These are phyloP conservation scores for Polietes domitor DNA, from an alignment of 2,888 invertebrate genomes.

Conservation along the genomic window DNA sequence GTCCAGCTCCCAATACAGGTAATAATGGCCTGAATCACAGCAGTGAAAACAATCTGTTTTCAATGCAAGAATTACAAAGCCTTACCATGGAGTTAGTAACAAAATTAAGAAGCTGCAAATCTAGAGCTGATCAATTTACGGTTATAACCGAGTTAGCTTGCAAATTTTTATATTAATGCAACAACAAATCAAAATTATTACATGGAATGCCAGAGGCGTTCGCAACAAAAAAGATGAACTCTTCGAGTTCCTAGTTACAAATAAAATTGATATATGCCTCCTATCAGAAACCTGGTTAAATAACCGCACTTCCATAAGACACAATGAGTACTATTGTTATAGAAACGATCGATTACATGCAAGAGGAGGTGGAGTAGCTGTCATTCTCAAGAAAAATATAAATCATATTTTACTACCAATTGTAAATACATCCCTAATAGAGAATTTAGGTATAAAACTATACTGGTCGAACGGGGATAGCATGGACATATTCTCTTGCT, in stretches of 20 bases:
- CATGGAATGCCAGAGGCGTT: slow-evolving; percentile 1
- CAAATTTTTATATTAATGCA: neutral
- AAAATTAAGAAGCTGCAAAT: neutral
- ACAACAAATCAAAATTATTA: neutral
- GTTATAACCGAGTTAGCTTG: neutral
- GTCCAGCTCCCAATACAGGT: no score
- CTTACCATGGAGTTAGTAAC: neutral
- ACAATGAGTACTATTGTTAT: neutral
- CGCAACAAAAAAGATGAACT: neutral
- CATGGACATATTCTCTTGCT: neutral
- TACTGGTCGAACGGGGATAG: neutral
- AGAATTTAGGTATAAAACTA: neutral
- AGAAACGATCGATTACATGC: neutral
- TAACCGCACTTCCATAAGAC: neutral
- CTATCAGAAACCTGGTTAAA: neutral
- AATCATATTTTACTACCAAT: neutral
- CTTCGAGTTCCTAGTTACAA: neutral
- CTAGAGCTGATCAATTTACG: no score
- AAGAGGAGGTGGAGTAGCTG: slow-evolving; percentile 8
- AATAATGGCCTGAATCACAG: neutral
- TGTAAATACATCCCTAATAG: neutral
- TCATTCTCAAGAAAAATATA: neutral
- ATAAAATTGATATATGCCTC: neutral
- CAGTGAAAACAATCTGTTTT: neutral
- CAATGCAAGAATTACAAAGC: neutral